Evolutionary conservation across 2,113 vertebrate genomes (phyloP).

Genomic region (Ptyas mucosa): DNA sequence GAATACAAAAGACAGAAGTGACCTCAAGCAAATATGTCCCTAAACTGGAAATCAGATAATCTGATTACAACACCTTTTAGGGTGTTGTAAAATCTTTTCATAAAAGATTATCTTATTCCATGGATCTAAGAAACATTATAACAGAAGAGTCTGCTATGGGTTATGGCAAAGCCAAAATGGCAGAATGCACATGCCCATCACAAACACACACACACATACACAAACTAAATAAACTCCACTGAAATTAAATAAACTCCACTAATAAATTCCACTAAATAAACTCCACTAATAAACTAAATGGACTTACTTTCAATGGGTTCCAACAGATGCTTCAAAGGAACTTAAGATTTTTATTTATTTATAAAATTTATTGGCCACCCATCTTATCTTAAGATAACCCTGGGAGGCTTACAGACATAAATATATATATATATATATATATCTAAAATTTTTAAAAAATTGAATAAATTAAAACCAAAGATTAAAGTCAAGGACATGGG

Average conservation of each 20-base stretch:
- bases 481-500: not conserved
- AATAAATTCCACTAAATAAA: too few relatives aligned
- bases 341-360: not conserved
- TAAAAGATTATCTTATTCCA: not conserved
- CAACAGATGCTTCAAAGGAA: constrained; percentile 30
- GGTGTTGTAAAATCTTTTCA: not conserved
- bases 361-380: too few relatives aligned
- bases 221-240: too few relatives aligned
- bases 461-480: not conserved
- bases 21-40: not conserved
- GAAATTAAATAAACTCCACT: too few relatives aligned
- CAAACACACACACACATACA: not conserved
- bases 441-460: too few relatives aligned
- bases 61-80: accelerated
- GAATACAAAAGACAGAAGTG: too few relatives aligned
- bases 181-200: not conserved
- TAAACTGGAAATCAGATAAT: not conserved
- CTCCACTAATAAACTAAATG: too few relatives aligned
- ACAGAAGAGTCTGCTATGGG: not conserved
- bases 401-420: too few relatives aligned
- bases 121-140: not conserved
- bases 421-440: too few relatives aligned
- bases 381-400: too few relatives aligned
- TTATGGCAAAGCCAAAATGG: not conserved
- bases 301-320: not conserved